Percentiles rank a stretch among this genome's conserved stretches.
These are phyloP conservation scores for Peromyscus attwateri DNA, from an alignment of 2,797 vertebrate species.

Conservation along the genomic window DNA sequence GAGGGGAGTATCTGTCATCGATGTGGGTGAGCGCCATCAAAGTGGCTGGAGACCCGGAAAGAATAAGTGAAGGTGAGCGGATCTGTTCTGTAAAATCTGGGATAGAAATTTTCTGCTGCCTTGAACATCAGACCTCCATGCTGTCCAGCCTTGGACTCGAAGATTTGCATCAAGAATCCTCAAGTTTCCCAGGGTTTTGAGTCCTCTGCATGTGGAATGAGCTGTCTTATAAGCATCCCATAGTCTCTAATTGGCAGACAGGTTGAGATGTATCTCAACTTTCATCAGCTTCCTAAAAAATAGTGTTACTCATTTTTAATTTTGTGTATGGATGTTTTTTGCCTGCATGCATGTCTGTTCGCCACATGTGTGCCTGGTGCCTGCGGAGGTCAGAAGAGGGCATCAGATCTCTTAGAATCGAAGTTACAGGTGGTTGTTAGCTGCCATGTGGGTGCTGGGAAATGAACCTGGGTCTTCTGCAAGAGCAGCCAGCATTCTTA, in stretches of 20 bases:
- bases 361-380: not conserved
- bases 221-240: too few relatives aligned
- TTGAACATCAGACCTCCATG: not conserved
- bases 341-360: not conserved
- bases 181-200: not conserved
- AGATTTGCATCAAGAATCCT: not conserved
- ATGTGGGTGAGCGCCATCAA: not conserved
- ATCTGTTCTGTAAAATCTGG: not conserved
- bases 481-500: not conserved
- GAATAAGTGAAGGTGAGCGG: not conserved
- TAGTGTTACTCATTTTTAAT: not conserved
- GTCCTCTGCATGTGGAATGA: not conserved
- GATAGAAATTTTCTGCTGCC: not conserved
- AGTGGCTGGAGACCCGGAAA: not conserved
- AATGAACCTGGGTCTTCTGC: not conserved
- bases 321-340: not conserved
- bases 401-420: not conserved
- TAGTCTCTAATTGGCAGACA: not conserved
- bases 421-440: not conserved
- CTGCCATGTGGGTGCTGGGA: not conserved
- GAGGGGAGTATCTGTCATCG: not conserved
- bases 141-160: not conserved
- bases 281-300: not conserved
- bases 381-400: not conserved
- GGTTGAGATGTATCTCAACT: not conserved